Percentiles rank a stretch among this genome's conserved stretches.
Evolutionary conservation across 2,888 invertebrate species (phyloP).

Genomic region (Mamestra brassicae): DNA sequence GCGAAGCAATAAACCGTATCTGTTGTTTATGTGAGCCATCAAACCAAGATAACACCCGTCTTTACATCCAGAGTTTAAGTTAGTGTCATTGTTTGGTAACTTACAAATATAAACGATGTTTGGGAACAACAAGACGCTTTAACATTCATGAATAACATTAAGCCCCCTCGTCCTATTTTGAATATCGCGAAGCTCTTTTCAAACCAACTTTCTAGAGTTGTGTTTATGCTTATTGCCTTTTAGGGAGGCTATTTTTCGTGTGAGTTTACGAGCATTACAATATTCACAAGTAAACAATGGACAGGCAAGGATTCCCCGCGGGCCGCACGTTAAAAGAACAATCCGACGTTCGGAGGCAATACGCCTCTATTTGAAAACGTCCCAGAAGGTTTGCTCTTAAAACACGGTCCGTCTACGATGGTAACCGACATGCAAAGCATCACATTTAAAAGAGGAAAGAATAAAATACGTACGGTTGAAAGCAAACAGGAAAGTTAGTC

Average conservation of each 20-base stretch:
- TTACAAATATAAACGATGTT: conserved; percentile 88
- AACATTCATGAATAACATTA: conserved; percentile 90
- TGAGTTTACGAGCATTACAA: conserved; percentile 74
- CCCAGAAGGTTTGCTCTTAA: conserved; percentile 84
- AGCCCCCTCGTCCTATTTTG: conserved; percentile 83
- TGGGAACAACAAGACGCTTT: conserved; percentile 85
- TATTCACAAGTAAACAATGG: conserved; percentile 78
- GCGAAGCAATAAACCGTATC: conserved; percentile 81
- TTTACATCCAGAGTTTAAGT: conserved; percentile 87
- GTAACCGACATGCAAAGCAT: conserved; percentile 85
- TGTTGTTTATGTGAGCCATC: conserved; percentile 86
- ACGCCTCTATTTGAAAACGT: conserved; percentile 82
- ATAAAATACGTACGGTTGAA: conserved; percentile 81
- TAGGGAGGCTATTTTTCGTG: conserved; percentile 74
- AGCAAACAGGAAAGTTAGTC: conserved; percentile 85
- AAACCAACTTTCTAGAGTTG: conserved; percentile 79
- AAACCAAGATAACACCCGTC: conserved; percentile 85
- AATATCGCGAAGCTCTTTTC: conserved; percentile 76
- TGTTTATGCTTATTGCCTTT: conserved; percentile 84
- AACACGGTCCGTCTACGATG: conserved; percentile 79
- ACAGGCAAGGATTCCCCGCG: conserved; percentile 68
- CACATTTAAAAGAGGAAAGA: conserved; percentile 82
- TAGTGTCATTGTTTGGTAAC: conserved; percentile 89
- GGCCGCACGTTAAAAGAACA: conserved; percentile 79
- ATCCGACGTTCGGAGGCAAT: conserved; percentile 80